phyloP scores from a whole-genome alignment of 2,113 vertebrate species.

The Hippotragus niger region DNA sequence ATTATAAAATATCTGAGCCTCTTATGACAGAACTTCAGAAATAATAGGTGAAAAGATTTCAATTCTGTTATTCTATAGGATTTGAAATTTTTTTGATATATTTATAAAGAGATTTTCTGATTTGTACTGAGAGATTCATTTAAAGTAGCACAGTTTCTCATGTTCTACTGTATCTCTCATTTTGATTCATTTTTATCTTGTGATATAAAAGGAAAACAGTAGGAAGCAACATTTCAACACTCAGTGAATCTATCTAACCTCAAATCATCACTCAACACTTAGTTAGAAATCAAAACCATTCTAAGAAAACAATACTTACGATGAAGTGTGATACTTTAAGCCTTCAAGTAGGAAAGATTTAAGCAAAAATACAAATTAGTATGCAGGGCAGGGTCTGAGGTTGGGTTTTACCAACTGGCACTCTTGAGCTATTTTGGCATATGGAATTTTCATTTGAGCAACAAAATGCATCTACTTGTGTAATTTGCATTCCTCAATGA shows the following conservation, averaged over 20 bases:
- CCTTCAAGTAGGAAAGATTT: neutral
- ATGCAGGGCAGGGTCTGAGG: neutral
- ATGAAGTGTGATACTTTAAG: neutral
- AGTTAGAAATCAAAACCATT: constrained; percentile 12
- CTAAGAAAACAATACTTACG: neutral
- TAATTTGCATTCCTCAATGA: constrained; percentile 5
- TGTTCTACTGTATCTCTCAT: neutral
- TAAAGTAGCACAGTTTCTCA: neutral
- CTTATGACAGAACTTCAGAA: neutral
- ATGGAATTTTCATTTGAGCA: constrained; percentile 12
- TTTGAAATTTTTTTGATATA: neutral
- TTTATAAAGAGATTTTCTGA: neutral
- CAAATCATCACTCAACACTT: neutral
- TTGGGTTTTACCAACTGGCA: neutral
- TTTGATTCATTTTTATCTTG: neutral
- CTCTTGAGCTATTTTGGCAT: neutral
- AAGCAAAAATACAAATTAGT: neutral
- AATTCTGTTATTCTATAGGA: neutral
- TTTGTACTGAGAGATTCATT: neutral
- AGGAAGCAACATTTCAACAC: neutral
- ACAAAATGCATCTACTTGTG: constrained; percentile 17
- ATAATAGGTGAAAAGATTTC: neutral
- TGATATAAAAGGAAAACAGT: neutral
- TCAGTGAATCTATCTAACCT: neutral
- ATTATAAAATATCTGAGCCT: neutral